Conservation (phyloP, 2,797 vertebrate species). For the Champsocephalus gunnari region DNA sequence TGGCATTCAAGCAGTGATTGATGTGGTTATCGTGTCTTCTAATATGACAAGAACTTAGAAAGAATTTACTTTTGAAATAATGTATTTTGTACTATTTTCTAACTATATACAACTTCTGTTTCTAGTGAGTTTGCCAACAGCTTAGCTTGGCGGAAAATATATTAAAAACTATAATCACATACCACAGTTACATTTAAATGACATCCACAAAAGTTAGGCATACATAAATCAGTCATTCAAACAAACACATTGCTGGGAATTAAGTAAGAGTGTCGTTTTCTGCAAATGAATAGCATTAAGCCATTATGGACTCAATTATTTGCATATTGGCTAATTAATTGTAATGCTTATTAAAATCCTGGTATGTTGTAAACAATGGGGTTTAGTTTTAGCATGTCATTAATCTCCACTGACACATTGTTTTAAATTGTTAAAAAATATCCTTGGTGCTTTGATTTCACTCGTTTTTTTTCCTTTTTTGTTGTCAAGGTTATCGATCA, state of each 20-base stretch:
- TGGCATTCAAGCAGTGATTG: not conserved
- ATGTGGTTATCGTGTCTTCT: not conserved
- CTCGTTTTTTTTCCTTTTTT: not conserved
- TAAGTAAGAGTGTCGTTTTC: too few species aligned
- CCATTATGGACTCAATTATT: too few species aligned
- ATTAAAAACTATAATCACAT: not conserved
- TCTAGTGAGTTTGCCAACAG: not conserved
- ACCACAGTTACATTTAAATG: not conserved
- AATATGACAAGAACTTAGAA: too few species aligned
- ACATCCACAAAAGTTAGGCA: not conserved
- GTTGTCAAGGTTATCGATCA: constrained; percentile 87
- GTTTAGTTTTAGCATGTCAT: not conserved
- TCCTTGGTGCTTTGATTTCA: constrained; percentile 2
- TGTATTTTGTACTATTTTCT: too few species aligned
- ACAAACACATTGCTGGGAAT: too few species aligned
- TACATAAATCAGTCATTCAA: not conserved
- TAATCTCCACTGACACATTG: not conserved
- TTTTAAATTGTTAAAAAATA: not conserved
- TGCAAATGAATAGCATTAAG: too few species aligned
- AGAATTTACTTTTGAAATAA: too few species aligned
- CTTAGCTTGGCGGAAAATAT: not conserved
- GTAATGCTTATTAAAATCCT: too few species aligned
- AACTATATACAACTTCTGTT: too few species aligned
- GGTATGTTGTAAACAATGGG: too few species aligned
- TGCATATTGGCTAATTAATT: too few species aligned